Evolutionary conservation across 2,888 invertebrate species (phyloP).

Genomic region (Cosmopolites sordidus): DNA sequence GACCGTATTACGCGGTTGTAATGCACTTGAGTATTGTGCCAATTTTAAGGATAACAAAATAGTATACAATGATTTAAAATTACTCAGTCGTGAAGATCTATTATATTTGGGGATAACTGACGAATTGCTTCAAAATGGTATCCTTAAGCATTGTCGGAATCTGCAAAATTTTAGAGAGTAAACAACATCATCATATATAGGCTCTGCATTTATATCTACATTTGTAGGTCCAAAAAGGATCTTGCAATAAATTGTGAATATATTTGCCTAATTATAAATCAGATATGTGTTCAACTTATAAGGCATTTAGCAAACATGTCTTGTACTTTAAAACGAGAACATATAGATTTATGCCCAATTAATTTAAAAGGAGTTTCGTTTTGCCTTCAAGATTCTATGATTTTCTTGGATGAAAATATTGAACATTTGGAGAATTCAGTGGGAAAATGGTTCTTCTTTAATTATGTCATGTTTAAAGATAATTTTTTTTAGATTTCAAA

Average conservation of each 20-base stretch:
- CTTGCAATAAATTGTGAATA: neutral
- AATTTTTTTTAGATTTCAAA: too few relatives aligned
- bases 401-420: neutral
- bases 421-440: neutral
- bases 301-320: neutral
- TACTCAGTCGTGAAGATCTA: constrained; percentile 37
- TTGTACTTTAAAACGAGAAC: neutral
- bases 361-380: neutral
- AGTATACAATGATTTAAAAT: constrained; percentile 34
- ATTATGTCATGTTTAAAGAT: too few relatives aligned
- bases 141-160: constrained; percentile 29
- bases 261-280: neutral
- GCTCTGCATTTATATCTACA: neutral
- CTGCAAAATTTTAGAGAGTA: constrained; percentile 39
- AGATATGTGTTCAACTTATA: neutral
- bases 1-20: constrained; percentile 35
- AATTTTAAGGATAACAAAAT: constrained; percentile 34
- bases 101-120: constrained; percentile 33
- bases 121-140: constrained; percentile 24
- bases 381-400: neutral
- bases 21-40: constrained; percentile 36
- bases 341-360: neutral
- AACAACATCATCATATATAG: constrained; percentile 7
- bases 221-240: neutral
- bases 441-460: too few relatives aligned